Base-by-base conservation (phyloP, 2,888 invertebrate species). In the Cheilosia impressa region DNA sequence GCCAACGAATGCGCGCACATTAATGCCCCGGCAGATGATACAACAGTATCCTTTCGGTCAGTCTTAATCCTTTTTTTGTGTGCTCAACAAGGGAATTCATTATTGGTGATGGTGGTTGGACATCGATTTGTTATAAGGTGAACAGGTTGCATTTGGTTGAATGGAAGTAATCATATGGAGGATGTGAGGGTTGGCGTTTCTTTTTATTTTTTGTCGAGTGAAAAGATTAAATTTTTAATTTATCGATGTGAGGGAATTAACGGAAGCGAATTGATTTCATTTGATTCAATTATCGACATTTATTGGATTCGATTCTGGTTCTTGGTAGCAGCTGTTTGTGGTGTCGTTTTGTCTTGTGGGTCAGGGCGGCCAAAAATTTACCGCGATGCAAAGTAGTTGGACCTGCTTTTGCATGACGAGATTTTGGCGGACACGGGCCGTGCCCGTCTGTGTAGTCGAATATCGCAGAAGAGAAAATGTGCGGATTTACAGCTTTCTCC, bases 261-360 rank as follows among this genome's bases (percentile, higher is more conserved):
- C 85, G 76, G 85, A 81, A 85, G 85, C 85, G 81, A 85, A 81
- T 85, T 85, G 85, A 85, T 85, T 85, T 85, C 62, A 81, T 71
- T 85, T 85, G 62, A 81, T 81, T 85, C 81, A 85, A 81, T 85
- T 77, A 81, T 72, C 81, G 76, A 81, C 80, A 68, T 85, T 81
- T 85, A 85, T 81, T 81, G 63, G 80, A 71, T 34, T 4, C 27
- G 66, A 72, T 50, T 83, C 13, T n/a, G 22, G 19, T 22, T 52
- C 24, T 19, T 24, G 4, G 50, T 34, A 34, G 83, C 83, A 83
- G 83, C 63, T 83, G 83, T 73, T 83, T 15, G 19, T 72, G 53
- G 53, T 66, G 60, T 63, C 19, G 47, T 27, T 43, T 79, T 52
- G 22, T 24, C 4, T 55, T 47, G 31, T 69, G 63, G 60, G 50